Conservation (phyloP, 2,888 invertebrate genomes). For the Camptogramma bilineatum region DNA sequence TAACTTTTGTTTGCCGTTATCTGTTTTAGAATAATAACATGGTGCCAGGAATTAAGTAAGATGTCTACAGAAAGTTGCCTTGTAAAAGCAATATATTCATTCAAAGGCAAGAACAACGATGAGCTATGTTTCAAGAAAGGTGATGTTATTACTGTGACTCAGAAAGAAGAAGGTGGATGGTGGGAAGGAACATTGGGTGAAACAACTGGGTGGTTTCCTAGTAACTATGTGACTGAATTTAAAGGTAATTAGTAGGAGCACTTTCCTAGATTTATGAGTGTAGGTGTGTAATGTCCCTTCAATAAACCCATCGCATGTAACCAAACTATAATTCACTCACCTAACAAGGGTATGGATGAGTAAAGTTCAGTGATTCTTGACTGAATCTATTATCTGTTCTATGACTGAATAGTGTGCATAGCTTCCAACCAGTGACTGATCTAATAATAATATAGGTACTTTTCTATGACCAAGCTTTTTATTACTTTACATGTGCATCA, state of each 20-base stretch:
- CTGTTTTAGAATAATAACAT: conserved; percentile 55
- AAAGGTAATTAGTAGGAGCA: conserved; percentile 80
- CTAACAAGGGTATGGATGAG: too few species aligned
- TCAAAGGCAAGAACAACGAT: conserved; percentile 98
- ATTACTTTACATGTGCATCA: too few species aligned
- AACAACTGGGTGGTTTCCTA: conserved; percentile 99
- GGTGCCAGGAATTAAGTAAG: conserved; percentile 65
- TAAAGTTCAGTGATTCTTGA: background rate
- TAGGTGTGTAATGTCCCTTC: background rate
- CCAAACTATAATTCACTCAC: background rate
- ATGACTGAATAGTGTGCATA: too few species aligned
- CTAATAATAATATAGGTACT: too few species aligned
- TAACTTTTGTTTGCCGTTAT: background rate
- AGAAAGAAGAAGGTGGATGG: conserved; percentile 98
- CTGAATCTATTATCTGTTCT: background rate
- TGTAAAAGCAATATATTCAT: conserved; percentile 96
- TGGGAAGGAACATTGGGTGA: conserved; percentile 99
- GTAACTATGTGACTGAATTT: conserved; percentile 97
- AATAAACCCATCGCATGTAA: background rate
- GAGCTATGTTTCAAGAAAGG: conserved; percentile 98
- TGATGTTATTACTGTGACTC: conserved; percentile 98
- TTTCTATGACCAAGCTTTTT: too few species aligned
- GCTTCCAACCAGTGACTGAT: too few species aligned
- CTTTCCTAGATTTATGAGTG: background rate
- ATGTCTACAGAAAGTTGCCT: conserved; percentile 87